Base-by-base conservation (phyloP, 2,888 invertebrate genomes). In the Andrena bicolor region DNA sequence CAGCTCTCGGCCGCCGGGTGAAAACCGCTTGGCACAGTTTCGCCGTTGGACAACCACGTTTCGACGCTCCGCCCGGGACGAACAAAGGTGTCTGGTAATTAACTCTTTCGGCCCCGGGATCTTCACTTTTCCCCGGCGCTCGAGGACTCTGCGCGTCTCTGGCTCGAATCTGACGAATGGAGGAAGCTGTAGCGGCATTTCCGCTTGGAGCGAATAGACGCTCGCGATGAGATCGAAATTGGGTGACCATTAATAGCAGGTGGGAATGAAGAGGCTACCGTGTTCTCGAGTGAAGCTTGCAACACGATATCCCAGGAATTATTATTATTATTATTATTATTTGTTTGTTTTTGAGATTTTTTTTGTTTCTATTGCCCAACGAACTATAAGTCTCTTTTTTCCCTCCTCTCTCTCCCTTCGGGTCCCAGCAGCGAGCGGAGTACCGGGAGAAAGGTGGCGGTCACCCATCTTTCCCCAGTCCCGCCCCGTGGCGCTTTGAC, bases 21-120 rank as follows among this genome's bases (percentile, higher is more conserved):
- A 80, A 80, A 71, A 78, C 61, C 66, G 16, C 53, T 49, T 79
- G 80, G 71, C 80, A 80, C 61, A 78, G 58, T 80, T 80, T 79
- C 48, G 26, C 61, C 63, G 53, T 23, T 49, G 20, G 30, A 64
- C 6, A 6, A 7, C 66, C 32, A 26, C 35, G 13, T 53, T 53
- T 60, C 13, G 53, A 64, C 35, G 35, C 60, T 20, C 13, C 20
- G 60, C 7, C 35, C 41, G 26, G 28, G 48, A 3, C 60, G 32
- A 61, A 75, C 68, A 68, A 32, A 51, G 48, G 20, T 60, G 66
- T 26, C 26, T 30, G 35, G 28, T 41, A 65, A 70, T 76, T 70
- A 23, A 63, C 53, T 69, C 35, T 20, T 32, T 48, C 35, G 7
- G 13, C 4, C 28, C 35, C n/a, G 30, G n/a, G 20, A 58, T 30